Evolutionary conservation across 1,140 invertebrate genomes (phyloP).

Genomic region (Sesamia nonagrioides): DNA sequence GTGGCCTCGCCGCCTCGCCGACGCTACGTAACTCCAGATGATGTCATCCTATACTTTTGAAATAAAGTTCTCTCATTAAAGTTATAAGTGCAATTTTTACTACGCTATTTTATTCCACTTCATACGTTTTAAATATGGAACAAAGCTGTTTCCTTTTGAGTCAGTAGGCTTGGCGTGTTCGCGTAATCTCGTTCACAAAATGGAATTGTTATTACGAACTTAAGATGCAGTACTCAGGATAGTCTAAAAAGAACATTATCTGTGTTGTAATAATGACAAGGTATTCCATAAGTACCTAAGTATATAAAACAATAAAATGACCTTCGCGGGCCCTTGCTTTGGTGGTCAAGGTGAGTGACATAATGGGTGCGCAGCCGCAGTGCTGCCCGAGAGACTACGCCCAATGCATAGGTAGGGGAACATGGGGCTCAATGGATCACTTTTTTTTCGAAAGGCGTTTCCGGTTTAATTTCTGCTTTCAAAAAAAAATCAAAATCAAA

Average conservation of each 20-base stretch:
- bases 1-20: slow-evolving; percentile 59
- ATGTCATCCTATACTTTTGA: slow-evolving; percentile 70
- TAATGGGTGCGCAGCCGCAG: neutral
- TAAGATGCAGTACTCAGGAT: neutral
- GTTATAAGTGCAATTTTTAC: slow-evolving; percentile 22
- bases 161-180: neutral
- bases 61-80: slow-evolving; percentile 44
- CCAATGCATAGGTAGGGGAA: too few species aligned
- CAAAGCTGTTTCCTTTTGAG: neutral
- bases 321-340: slow-evolving; percentile 48
- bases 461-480: too few species aligned
- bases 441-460: too few species aligned
- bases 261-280: neutral
- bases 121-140: neutral
- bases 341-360: slow-evolving; percentile 48
- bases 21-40: slow-evolving; percentile 67
- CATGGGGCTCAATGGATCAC: too few species aligned
- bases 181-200: neutral
- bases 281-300: neutral
- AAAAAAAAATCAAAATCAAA: too few species aligned
- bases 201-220: neutral
- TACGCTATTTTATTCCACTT: neutral
- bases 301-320: slow-evolving; percentile 29
- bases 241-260: neutral
- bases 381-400: too few species aligned